A percentile compares a stretch with the other conserved stretches of the same genome.
phyloP scores from a whole-genome alignment of 2,888 invertebrate species.

The Phalera bucephala region DNA sequence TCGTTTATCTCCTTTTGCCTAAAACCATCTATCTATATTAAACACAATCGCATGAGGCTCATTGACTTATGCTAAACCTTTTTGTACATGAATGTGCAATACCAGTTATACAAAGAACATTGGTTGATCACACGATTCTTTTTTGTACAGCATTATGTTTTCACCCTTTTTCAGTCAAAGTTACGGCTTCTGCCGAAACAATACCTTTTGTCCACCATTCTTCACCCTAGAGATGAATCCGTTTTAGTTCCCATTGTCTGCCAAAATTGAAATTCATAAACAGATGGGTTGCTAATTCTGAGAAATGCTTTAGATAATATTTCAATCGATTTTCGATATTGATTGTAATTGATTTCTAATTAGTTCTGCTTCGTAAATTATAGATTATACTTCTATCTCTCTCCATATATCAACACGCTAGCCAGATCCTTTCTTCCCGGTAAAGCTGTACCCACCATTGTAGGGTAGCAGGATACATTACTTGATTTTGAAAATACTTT shows the following conservation, averaged over 20 bases:
- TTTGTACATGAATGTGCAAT: not conserved
- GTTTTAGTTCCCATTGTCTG: constrained; percentile 10
- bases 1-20: too few species aligned
- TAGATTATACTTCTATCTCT: too few species aligned
- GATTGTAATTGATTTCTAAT: too few species aligned
- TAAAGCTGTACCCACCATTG: too few species aligned
- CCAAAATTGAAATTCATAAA: constrained; percentile 6
- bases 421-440: too few species aligned
- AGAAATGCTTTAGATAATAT: too few species aligned
- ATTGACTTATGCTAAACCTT: not conserved
- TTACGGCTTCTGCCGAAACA: constrained; percentile 32
- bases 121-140: constrained; percentile 12
- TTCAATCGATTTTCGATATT: too few species aligned
- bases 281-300: not conserved
- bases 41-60: not conserved
- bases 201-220: constrained; percentile 41
- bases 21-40: too few species aligned
- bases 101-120: constrained; percentile 16
- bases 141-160: constrained; percentile 14
- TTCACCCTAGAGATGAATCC: constrained; percentile 34
- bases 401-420: too few species aligned
- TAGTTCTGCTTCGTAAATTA: too few species aligned
- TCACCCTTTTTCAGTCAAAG: constrained; percentile 29
- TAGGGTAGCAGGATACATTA: too few species aligned
- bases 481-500: too few species aligned